Base-by-base conservation (phyloP, 1,140 invertebrate species). In the Pollicipes pollicipes region DNA sequence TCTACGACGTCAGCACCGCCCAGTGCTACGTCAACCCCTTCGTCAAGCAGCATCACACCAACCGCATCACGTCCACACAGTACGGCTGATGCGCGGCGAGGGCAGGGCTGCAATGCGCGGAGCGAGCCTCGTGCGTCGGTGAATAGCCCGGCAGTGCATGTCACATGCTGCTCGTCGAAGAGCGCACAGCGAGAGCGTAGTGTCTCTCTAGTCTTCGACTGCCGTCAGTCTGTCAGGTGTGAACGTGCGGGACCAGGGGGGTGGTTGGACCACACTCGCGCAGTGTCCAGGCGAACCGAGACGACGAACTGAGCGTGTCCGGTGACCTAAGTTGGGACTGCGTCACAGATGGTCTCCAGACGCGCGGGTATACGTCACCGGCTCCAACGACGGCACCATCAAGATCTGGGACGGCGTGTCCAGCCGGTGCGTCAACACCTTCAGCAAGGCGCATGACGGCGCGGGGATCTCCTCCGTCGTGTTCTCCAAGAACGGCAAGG, bases 391-490 rank as follows among this genome's bases (percentile, higher is more conserved):
- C 80, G 97, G 97, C 0, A 84, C 85, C 72, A 94, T 98, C 26
- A 98, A 98, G 81, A 81, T 95, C 0, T 98, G 95, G 95, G 95
- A 97, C 80, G 94, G 90, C 0, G 89, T 98, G 0, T 95, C 93
- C 28, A 95, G 93, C 76, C 84, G 91, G 69, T 98, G 95, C 78
- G 87, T 99, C 72, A 95, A 95, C 78, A 97, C 94, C 0, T 97
- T 98, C 78, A 79, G 85, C 0, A 88, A 89, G 76, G 95, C 96
- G 0, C 97, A 99, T 79, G 95, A 97, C 75, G 94, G 94, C 0
- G 85, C 89, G 29, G 91, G 95, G 83, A 90, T 99, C 28, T 96
- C 93, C 77, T 98, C 95, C 0, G 90, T 97, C 3, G 82, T 86
- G 21, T 99, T 98, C 78, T 93, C 95, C 0, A 85, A 91, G 71